Base-by-base conservation (phyloP, 2,888 invertebrate species). In the Ennomos erosarius region DNA sequence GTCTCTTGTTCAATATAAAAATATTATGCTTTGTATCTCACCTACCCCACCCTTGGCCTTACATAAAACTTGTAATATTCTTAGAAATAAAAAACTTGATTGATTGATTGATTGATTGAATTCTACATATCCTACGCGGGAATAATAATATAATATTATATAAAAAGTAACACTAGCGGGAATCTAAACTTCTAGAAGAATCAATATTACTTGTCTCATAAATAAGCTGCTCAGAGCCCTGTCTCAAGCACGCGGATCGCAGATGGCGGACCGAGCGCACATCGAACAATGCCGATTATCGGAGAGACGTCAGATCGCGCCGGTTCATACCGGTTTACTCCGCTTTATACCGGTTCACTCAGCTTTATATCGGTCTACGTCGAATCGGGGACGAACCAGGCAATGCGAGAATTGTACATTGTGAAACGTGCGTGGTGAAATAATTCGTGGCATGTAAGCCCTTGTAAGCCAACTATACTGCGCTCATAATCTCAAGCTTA, bases 311-410 rank as follows among this genome's bases (percentile, higher is more conserved):
- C 40, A 40, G 54, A 35, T 46, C 16, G 34, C 34, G 13, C 39
- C 35, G 12, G 54, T 54, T 40, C 46, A 35, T 35, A 35, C 39
- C 39, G 40, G 46, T 40, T 46, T 47, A 53, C 16, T 46, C 45
- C 9, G 43, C 1, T 40, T 9, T 9, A 13, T 26, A 26, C 26
- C 26, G 26, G 26, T 26, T 26, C 6, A 1, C 40, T 40, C 11
- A 13, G 50, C 36, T 40, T 35, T 35, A 34, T 11, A 39, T 35
- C 50, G 13, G 50, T 33, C 38, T 38, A 44, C 10, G 10, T 8
- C 12, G 53, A 13, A 13, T 45, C 13, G n/a, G 1, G 26, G 6
- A 26, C 6, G 6, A 26, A 26, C 26, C 6, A 26, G 26, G 26
- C 9, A 8, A 26, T 44, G 4, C 34, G 34, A 34, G 9, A 44